Evolutionary conservation across 2,113 vertebrate species (phyloP).

Genomic region (Protobothrops mucrosquamatus): DNA sequence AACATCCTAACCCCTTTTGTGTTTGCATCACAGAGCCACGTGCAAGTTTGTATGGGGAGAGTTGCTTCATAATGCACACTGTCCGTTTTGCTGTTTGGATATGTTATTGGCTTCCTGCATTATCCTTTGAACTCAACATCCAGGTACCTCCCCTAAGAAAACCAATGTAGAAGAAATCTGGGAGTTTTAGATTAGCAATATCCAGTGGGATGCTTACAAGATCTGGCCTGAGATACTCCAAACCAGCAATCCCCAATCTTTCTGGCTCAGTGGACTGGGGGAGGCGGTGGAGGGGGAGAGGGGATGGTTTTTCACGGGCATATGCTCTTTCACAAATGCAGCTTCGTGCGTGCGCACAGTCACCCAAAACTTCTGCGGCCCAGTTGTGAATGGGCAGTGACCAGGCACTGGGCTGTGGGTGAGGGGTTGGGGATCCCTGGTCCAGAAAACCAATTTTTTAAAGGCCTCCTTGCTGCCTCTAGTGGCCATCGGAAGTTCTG

Average conservation of each 20-base stretch:
- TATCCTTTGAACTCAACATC: not conserved
- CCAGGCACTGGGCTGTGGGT: no score
- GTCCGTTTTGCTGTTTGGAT: not conserved
- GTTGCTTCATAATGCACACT: not conserved
- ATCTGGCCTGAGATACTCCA: not conserved
- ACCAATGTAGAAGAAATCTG: not conserved
- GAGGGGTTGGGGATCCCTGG: no score
- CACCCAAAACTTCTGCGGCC: no score
- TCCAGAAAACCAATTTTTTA: not conserved
- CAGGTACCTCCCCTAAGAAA: not conserved
- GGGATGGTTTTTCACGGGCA: no score
- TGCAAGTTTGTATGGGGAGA: not conserved
- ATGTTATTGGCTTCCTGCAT: not conserved
- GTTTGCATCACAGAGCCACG: not conserved
- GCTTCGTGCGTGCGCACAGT: no score
- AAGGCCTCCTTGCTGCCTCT: not conserved
- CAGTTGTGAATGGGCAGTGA: no score
- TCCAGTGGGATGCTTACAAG: not conserved
- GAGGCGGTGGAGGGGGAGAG: no score
- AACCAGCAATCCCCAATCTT: no score
- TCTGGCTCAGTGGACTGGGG: no score
- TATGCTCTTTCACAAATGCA: no score
- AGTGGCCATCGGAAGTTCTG: not conserved
- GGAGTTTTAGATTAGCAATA: not conserved
- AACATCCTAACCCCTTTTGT: not conserved